phyloP scores from a whole-genome alignment of 2,888 invertebrate genomes.

The Zele albiditarsus region DNA sequence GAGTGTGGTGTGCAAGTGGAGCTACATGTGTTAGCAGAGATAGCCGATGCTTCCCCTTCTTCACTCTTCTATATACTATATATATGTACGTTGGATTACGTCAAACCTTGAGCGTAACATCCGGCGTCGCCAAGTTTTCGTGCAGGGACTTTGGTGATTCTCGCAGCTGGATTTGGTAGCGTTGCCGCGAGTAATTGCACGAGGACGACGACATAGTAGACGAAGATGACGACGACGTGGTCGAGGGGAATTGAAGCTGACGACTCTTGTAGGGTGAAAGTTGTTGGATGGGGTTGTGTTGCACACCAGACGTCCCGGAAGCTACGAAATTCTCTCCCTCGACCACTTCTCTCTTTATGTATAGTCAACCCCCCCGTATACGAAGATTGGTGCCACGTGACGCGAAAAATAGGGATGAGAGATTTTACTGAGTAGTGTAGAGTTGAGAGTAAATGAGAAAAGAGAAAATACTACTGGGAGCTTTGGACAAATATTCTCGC shows the following conservation, averaged over 20 bases:
- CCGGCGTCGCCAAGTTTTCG: conserved; percentile 57
- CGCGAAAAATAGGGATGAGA: conserved; percentile 31
- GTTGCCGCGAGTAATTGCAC: conserved; percentile 36
- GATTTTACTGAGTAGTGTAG: not conserved
- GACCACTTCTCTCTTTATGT: not conserved
- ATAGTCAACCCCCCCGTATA: not conserved
- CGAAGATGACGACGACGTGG: conserved; percentile 27
- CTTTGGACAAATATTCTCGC: not conserved
- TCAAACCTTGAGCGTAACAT: conserved; percentile 64
- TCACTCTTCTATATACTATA: not conserved
- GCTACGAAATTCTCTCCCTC: conserved; percentile 26
- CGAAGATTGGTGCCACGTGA: conserved; percentile 32
- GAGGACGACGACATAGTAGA: not conserved
- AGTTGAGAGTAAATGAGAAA: not conserved
- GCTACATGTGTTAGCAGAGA: conserved; percentile 14
- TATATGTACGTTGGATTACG: conserved; percentile 58
- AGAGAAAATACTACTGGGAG: not conserved
- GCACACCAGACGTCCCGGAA: conserved; percentile 38
- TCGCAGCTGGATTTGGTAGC: conserved; percentile 16
- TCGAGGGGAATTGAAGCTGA: conserved; percentile 31
- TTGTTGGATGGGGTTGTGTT: conserved; percentile 23
- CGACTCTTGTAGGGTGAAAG: conserved; percentile 17
- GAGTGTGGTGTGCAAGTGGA: not conserved
- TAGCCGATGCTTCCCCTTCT: conserved; percentile 16
- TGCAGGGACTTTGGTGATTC: conserved; percentile 48